Percentiles rank a stretch among this genome's conserved stretches.
phyloP scores from a whole-genome alignment of 2,797 vertebrate species.

The Scarus forsteni region DNA sequence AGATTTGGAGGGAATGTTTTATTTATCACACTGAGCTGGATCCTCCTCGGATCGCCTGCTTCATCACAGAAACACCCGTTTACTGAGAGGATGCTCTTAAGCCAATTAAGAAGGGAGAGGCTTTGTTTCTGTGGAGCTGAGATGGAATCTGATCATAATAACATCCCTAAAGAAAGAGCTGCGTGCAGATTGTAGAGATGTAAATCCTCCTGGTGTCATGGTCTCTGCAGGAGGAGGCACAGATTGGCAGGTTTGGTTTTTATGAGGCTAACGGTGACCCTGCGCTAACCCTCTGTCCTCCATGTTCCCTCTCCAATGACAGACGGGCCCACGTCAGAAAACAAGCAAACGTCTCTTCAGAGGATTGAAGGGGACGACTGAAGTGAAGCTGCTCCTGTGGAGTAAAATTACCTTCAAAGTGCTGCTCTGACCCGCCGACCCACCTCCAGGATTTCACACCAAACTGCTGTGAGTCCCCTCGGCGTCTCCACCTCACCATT shows the following conservation, averaged over 20 bases:
- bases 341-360: slow-evolving; percentile 48
- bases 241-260: slow-evolving; percentile 38
- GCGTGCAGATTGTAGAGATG: slow-evolving; percentile 8
- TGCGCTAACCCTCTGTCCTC: slow-evolving; percentile 60
- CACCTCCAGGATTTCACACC: slow-evolving; percentile 62
- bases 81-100: slow-evolving; percentile 36
- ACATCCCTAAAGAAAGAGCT: slow-evolving; percentile 4
- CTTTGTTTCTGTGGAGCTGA: slow-evolving; percentile 25
- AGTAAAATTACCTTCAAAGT: slow-evolving; percentile 67
- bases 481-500: not conserved
- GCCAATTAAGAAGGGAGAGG: slow-evolving; percentile 31
- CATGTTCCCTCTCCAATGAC: slow-evolving; percentile 63
- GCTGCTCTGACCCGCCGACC: slow-evolving; percentile 66
- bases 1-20: slow-evolving; percentile 64
- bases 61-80: slow-evolving; percentile 28
- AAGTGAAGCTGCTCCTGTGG: slow-evolving; percentile 70
- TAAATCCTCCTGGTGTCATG: slow-evolving; percentile 23
- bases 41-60: slow-evolving; percentile 41
- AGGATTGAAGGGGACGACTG: slow-evolving; percentile 39
- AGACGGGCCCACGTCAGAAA: slow-evolving; percentile 62
- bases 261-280: slow-evolving; percentile 41
- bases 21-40: slow-evolving; percentile 59
- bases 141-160: slow-evolving; percentile 30
- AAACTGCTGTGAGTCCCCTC: slow-evolving; percentile 72
- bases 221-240: slow-evolving; percentile 25